These are phyloP conservation scores for Erebia ligea DNA, from an alignment of 2,888 invertebrate species.

Conservation along the genomic window DNA sequence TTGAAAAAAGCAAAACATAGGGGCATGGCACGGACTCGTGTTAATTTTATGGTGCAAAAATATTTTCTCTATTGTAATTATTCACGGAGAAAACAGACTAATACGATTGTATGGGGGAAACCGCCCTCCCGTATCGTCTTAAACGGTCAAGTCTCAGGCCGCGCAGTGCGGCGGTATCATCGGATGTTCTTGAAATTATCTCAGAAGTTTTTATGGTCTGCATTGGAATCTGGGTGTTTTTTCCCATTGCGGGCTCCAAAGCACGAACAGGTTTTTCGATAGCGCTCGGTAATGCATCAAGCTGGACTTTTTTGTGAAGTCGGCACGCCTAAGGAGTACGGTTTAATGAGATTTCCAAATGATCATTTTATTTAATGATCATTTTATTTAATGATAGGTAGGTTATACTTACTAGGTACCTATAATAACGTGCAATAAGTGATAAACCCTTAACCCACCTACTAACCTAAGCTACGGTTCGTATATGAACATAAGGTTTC, in stretches of 20 bases:
- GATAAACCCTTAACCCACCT: too few relatives aligned
- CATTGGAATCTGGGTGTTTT: slow-evolving; percentile 80
- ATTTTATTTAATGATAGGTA: slow-evolving; percentile 58
- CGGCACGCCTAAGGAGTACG: slow-evolving; percentile 74
- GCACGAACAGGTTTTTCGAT: slow-evolving; percentile 82
- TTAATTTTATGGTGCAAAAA: too few relatives aligned
- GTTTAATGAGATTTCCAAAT: slow-evolving; percentile 73
- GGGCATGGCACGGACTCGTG: too few relatives aligned
- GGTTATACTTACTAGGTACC: not conserved
- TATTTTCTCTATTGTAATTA: too few relatives aligned
- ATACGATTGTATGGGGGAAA: too few relatives aligned
- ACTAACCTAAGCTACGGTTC: too few relatives aligned
- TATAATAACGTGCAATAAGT: not conserved
- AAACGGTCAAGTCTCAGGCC: slow-evolving; percentile 53
- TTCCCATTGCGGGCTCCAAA: slow-evolving; percentile 73
- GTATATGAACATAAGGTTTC: too few relatives aligned
- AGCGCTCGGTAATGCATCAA: slow-evolving; percentile 82
- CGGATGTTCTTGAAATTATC: slow-evolving; percentile 77
- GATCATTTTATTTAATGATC: slow-evolving; percentile 63
- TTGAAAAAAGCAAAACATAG: too few relatives aligned
- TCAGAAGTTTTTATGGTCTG: slow-evolving; percentile 79
- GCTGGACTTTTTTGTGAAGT: slow-evolving; percentile 74
- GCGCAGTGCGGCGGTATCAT: slow-evolving; percentile 55
- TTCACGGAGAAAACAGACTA: too few relatives aligned
- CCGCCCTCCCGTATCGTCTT: too few relatives aligned